phyloP scores from a whole-genome alignment of 2,113 vertebrate species.

The human (Homo sapiens) region GRCh38 chr9:129102501-129103000 shows the following conservation, averaged over 20 bases:
- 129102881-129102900: neutral
- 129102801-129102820: neutral
- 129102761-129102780: neutral
- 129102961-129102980: neutral
- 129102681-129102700: no score
- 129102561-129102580: conserved; percentile 85
- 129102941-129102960: neutral
- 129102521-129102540: conserved; percentile 95
- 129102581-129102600: neutral
- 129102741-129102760: neutral
- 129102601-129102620: neutral
- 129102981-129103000: neutral
- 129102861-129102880: neutral
- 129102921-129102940: no score
- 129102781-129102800: neutral
- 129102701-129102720: neutral
- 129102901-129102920: neutral
- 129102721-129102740: neutral
- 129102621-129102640: no score
- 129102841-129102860: neutral
- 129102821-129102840: neutral
- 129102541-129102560: conserved; percentile 92
- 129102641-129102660: no score
- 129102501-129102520: conserved; percentile 98
- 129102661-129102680: accelerated